Percentiles rank a stretch among this genome's conserved stretches.
phyloP scores from a whole-genome alignment of 2,888 invertebrate species.

The Tetanocera ferruginea region DNA sequence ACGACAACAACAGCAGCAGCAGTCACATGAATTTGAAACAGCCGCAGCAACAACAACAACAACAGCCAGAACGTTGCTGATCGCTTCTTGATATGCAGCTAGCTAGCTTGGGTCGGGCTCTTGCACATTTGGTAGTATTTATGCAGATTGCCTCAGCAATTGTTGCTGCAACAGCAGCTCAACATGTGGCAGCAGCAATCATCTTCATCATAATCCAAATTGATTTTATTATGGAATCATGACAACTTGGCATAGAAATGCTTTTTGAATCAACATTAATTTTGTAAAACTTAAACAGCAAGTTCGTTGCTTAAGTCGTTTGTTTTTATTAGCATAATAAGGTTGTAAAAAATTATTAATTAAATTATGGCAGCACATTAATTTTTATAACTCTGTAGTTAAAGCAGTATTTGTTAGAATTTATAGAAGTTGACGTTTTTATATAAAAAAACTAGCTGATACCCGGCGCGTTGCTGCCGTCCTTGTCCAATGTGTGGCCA shows the following conservation, averaged over 20 bases:
- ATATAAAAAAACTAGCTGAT: no score
- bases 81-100: background rate
- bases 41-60: background rate
- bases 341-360: background rate
- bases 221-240: constrained; percentile 27
- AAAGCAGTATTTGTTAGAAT: no score
- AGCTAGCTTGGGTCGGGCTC: background rate
- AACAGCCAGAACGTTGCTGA: background rate
- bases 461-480: no score
- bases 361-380: background rate
- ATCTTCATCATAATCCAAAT: constrained; percentile 35
- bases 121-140: background rate
- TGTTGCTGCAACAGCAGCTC: background rate
- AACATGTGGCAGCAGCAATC: constrained; percentile 23
- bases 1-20: constrained; percentile 17
- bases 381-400: background rate
- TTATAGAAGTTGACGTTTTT: no score
- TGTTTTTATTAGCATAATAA: constrained; percentile 3
- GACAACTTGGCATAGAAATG: background rate
- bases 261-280: background rate
- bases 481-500: no score
- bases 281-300: background rate
- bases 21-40: constrained; percentile 15
- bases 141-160: constrained; percentile 20
- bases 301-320: constrained; percentile 29